Base-by-base conservation (phyloP, 2,113 vertebrate species). In the Neodon shergylaensis region DNA sequence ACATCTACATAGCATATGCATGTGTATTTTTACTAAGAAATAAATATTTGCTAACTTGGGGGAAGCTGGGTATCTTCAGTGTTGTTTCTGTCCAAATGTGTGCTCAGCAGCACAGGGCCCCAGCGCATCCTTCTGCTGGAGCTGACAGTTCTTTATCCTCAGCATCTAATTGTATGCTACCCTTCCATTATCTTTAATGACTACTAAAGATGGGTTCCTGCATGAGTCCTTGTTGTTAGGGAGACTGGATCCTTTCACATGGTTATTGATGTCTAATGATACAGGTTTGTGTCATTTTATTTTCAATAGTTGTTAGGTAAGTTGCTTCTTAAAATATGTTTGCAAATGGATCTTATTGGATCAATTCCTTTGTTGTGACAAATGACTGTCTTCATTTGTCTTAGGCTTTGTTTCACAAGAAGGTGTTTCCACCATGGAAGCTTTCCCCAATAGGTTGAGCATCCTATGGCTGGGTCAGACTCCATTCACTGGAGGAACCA, bases 281-380 rank as follows among this genome's bases (percentile, higher is more conserved):
- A 92, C 99, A 54, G 42, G 99, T 99, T 98, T 99, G 44, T 49
- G 44, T 99, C 52, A 98, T 98, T 93, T 98, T 97, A 68, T 99
- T 98, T 3, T 99, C 98, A 88, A 99, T 99, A 88, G 99, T 99
- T 33, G 99, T 99, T 95, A 98, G 99, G 94, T 99, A 99, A 13
- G 99, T 98, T 16, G 99, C 98, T 94, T 98, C 97, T 99, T 99
- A 99, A 47, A 99, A 99, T 47, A 99, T 95, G 96, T 99, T 99
- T 96, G 99, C 99, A 97, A 99, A 99, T 2, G 99, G 99, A 99
- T 99, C 96, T 99, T 99, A 93, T 98, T 96, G 99, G 91, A 3
- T 98, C 28, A 99, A 98, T 95, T 99, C 99, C 93, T 99, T 99
- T 31, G 97, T 98, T 82, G 99, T 99, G 98, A 90, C 93, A 96